A percentile compares a stretch with the other conserved stretches of the same genome.
Evolutionary conservation across 2,113 vertebrate species (phyloP).

Genomic region (Muscicapa adusta): DNA sequence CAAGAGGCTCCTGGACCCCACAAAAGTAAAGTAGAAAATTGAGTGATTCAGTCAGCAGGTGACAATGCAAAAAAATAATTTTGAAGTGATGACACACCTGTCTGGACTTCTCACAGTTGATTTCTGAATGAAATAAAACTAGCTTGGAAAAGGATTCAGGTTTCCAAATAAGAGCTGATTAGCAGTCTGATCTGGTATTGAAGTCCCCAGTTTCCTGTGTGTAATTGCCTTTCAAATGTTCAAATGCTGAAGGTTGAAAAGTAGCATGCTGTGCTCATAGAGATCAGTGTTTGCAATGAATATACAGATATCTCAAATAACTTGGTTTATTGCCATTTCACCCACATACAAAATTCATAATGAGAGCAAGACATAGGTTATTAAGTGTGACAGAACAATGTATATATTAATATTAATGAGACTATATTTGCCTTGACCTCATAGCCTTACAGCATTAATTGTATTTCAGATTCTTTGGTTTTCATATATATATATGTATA

Average conservation of each 20-base stretch:
- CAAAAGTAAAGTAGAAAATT: background rate
- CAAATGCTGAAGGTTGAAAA: slow-evolving; percentile 25
- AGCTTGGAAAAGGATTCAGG: background rate
- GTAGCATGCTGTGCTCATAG: slow-evolving; percentile 1
- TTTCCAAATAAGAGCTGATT: background rate
- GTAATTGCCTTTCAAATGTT: slow-evolving; percentile 46
- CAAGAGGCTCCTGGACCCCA: background rate
- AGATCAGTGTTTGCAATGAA: slow-evolving; percentile 4
- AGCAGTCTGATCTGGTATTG: slow-evolving; percentile 3
- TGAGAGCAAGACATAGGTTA: background rate
- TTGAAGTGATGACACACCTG: background rate
- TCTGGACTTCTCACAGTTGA: background rate
- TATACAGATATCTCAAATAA: background rate
- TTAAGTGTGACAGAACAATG: slow-evolving; percentile 24
- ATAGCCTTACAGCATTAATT: background rate
- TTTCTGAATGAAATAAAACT: background rate
- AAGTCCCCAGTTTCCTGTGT: background rate
- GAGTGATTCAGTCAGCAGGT: background rate
- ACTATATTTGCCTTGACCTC: background rate
- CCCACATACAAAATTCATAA: background rate
- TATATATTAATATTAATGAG: slow-evolving; percentile 9
- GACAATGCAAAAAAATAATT: background rate
- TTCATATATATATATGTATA: background rate
- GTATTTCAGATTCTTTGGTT: background rate
- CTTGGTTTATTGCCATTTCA: slow-evolving; percentile 32